phyloP scores from a whole-genome alignment of 2,113 vertebrate genomes.

The Acanthochromis polyacanthus region DNA sequence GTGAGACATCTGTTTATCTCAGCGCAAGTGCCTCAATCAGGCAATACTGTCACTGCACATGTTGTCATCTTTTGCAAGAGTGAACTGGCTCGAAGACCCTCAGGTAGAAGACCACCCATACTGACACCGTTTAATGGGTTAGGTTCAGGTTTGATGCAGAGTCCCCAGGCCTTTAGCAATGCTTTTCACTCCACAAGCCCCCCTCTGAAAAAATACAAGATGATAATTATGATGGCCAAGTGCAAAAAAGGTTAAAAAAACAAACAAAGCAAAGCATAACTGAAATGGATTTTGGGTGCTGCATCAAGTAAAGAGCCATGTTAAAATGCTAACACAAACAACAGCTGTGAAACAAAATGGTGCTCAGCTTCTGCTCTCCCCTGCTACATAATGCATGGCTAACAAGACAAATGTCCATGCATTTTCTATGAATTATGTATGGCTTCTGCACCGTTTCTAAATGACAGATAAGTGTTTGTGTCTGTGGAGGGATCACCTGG shows the following conservation, averaged over 20 bases:
- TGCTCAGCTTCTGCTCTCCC: constrained; percentile 58
- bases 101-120: constrained; percentile 14
- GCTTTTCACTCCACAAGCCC: background rate
- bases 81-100: constrained; percentile 10
- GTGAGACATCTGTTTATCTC: constrained; percentile 24
- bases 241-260: constrained; percentile 21
- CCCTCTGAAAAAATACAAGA: background rate
- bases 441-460: constrained; percentile 88
- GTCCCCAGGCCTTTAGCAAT: background rate
- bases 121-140: background rate
- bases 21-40: constrained; percentile 21
- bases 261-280: constrained; percentile 17
- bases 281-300: constrained; percentile 17
- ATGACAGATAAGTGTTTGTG: constrained; percentile 82
- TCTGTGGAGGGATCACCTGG: constrained; percentile 58
- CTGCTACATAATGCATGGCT: constrained; percentile 91
- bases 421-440: constrained; percentile 91
- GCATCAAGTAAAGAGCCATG: constrained; percentile 29
- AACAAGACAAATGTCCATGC: constrained; percentile 93
- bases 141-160: background rate
- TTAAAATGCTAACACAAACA: constrained; percentile 84
- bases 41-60: background rate
- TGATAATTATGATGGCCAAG: constrained; percentile 38
- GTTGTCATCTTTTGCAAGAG: constrained; percentile 8
- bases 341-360: constrained; percentile 87